These are phyloP conservation scores for Hyles euphorbiae DNA, from an alignment of 1,140 invertebrate genomes.

Conservation along the genomic window DNA sequence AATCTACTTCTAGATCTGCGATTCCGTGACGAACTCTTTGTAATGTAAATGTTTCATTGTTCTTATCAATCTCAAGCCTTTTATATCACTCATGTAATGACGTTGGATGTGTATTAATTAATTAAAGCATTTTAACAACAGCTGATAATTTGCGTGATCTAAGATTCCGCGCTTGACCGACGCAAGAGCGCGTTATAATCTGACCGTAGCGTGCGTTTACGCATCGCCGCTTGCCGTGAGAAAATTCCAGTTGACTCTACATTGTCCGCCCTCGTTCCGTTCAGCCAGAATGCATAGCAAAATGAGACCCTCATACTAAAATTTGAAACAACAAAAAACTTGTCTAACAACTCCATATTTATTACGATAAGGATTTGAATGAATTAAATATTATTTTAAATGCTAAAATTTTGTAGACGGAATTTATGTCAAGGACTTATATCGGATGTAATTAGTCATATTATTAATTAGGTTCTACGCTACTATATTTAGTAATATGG, in stretches of 20 bases:
- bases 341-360: too few relatives aligned
- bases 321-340: too few relatives aligned
- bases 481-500: too few relatives aligned
- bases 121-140: conserved; percentile 7
- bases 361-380: too few relatives aligned
- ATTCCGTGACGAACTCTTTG: not conserved
- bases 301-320: not conserved
- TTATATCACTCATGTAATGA: conserved; percentile 1
- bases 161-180: conserved; percentile 36
- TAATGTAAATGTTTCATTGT: conserved; percentile 5
- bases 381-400: too few relatives aligned
- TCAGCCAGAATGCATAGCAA: conserved; percentile 30
- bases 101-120: not conserved
- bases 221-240: conserved; percentile 59
- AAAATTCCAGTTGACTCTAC: conserved; percentile 46
- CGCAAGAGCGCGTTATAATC: conserved; percentile 38
- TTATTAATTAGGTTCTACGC: too few relatives aligned
- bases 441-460: too few relatives aligned
- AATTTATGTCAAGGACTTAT: too few relatives aligned
- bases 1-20: not conserved
- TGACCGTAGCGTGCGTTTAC: conserved; percentile 55
- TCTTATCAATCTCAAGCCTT: not conserved
- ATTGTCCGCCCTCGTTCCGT: conserved; percentile 60
- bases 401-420: too few relatives aligned
- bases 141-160: conserved; percentile 24